Base-by-base conservation (phyloP, 2,113 vertebrate genomes). In the Apus apus region DNA sequence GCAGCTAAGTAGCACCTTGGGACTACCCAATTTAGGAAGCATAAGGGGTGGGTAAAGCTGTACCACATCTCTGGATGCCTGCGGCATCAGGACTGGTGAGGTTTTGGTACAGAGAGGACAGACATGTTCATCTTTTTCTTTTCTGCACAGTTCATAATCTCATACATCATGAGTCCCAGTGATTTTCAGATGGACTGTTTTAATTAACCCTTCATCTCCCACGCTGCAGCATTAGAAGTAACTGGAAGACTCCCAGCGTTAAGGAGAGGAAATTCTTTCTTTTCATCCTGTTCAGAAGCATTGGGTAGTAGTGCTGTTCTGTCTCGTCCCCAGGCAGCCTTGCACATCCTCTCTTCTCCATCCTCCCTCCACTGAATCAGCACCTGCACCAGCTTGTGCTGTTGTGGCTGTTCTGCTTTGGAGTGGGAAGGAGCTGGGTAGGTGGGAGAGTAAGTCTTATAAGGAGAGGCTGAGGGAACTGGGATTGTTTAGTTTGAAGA, bases 221-320 rank as follows among this genome's bases (percentile, higher is more conserved):
- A 2, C 76, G 36, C 45, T 77, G 29, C 56, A 83, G 34, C 48
- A 53, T 77, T 74, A 50, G 64, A 27, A 56, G 53, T 73, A 85
- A 77, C 40, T 91, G 67, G 51, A 85, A 79, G 38, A 16, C 40
- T 81, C 64, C 75, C 11, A 34, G 1, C 14, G 9, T 38, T 38
- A 66, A 53, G 1, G 4, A 26, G 45, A 84, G 32, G 34, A 87
- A 84, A 89, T 76, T 30, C 29, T 29, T 79, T 71, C 27, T 65
- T 76, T 85, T 65, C 23, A 64, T 65, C 8, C 48, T 0, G 0
- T 54, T 22, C 26, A 45, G 21, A 58, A 34, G 17, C 3, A 34
- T 32, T 53, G 11, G 38, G 58, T 45, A 66, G 60, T 70, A 65
- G 15, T 22, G 25, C 53, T 71, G 46, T 50, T 83, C 65, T 88